Base-by-base conservation (phyloP, 2,888 invertebrate species). In the Hyalella azteca region DNA sequence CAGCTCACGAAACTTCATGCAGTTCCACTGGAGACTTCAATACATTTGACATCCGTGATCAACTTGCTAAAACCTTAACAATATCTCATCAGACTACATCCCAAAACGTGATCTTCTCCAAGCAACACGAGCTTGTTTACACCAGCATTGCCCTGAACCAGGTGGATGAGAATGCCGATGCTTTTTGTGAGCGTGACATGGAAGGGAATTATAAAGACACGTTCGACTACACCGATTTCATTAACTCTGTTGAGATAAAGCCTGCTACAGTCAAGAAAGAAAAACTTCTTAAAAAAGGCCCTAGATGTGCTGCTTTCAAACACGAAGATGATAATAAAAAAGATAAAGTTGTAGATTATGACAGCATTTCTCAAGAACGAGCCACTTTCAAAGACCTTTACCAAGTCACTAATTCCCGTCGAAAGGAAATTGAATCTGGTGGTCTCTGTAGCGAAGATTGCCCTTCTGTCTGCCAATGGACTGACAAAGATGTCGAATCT, bases 361-460 rank as follows among this genome's bases (percentile, higher is more conserved):
- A 66, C 36, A 66, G n/a, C n/a, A 66, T 66, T 22, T 36, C 66
- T 36, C 66, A 36, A 19, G 66, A 66, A 36, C 66, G 66, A 36
- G 66, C 66, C 26, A 29, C 66, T 13, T 15, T 29, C 5, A n/a
- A 29, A 4, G 66, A 36, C 15, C 11, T 36, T n/a, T 66, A 66
- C 36, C 29, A 36, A 2, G n/a, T 19, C 66, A 19, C 36, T 11
- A 15, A 36, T 36, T 22, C 66, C 4, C 36, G n/a, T 9, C 19
- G 19, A 7, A 66, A 66, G 36, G 66, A 66, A 7, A 19, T 66
- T 1, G 66, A 32, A 66, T n/a, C 2, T 36, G 39, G 19, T 1
- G 29, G 29, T 29, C 36, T 36, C 3, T 66, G 66, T 66, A 36
- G 39, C 2, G 66, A 36, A 66, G 66, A 66, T 36, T 36, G 36